phyloP scores from a whole-genome alignment of 1,140 invertebrate species.

The Luehdorfia chinensis region DNA sequence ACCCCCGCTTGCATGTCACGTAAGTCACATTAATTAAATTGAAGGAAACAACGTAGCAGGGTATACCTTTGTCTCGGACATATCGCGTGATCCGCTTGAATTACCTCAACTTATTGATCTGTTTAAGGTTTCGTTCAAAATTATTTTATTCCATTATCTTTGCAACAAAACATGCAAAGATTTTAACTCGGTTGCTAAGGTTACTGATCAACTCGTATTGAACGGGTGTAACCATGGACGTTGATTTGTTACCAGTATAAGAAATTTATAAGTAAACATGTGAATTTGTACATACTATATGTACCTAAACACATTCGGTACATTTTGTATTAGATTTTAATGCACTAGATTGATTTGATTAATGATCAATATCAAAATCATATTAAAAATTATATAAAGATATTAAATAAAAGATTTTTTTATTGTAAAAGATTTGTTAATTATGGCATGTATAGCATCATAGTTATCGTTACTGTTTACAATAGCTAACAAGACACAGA shows the following conservation, averaged over 20 bases:
- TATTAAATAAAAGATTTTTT: too few relatives aligned
- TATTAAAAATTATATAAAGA: too few relatives aligned
- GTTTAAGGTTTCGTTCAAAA: slow-evolving; percentile 58
- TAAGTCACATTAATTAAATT: slow-evolving; percentile 57
- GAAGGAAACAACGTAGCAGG: slow-evolving; percentile 38
- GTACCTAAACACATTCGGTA: too few relatives aligned
- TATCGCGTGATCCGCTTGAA: slow-evolving; percentile 66
- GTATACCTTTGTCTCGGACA: slow-evolving; percentile 58
- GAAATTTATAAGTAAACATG: background rate
- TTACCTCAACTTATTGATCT: slow-evolving; percentile 66
- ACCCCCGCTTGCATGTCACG: slow-evolving; percentile 44
- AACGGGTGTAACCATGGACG: slow-evolving; percentile 19
- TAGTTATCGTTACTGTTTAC: too few relatives aligned
- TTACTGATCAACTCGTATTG: slow-evolving; percentile 42
- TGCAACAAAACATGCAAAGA: slow-evolving; percentile 52
- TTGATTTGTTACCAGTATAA: slow-evolving; percentile 17
- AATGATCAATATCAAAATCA: too few relatives aligned
- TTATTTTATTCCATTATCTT: slow-evolving; percentile 68
- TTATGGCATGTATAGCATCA: too few relatives aligned
- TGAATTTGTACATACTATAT: too few relatives aligned
- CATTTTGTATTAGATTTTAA: too few relatives aligned
- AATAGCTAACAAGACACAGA: too few relatives aligned
- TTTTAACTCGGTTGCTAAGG: slow-evolving; percentile 38
- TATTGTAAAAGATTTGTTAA: too few relatives aligned
- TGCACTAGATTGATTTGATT: too few relatives aligned